These are phyloP conservation scores for Odontamblyopus rebecca DNA, from an alignment of 2,797 vertebrate species.

Conservation along the genomic window DNA sequence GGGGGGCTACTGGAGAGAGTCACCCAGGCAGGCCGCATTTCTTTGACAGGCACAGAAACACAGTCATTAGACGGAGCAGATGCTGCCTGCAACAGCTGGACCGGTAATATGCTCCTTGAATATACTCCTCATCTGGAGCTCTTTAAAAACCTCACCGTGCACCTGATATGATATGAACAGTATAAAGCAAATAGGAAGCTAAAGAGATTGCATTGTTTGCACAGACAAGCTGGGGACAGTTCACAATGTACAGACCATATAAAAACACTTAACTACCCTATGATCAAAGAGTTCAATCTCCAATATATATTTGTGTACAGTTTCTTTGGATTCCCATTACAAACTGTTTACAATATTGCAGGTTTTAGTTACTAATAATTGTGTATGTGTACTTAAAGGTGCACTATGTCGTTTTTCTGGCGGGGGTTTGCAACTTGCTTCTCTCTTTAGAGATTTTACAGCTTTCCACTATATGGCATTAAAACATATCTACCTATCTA, in stretches of 20 bases:
- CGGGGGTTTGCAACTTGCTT: neutral
- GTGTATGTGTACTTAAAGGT: neutral
- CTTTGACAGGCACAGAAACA: constrained; percentile 69
- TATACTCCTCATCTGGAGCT: constrained; percentile 36
- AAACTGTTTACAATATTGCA: neutral
- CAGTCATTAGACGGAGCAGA: constrained; percentile 72
- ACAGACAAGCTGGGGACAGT: constrained; percentile 21
- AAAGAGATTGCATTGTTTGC: constrained; percentile 4
- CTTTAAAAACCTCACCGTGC: constrained; percentile 45
- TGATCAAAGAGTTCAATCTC: constrained; percentile 36
- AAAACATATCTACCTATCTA: neutral
- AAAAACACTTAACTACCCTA: constrained; percentile 24
- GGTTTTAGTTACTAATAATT: neutral
- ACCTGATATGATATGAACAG: constrained; percentile 27
- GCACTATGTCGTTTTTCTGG: neutral
- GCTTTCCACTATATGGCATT: neutral
- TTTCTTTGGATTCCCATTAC: neutral
- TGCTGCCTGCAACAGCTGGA: constrained; percentile 59
- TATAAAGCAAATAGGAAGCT: neutral
- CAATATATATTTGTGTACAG: neutral
- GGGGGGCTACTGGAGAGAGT: constrained; percentile 64
- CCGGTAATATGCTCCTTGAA: constrained; percentile 57
- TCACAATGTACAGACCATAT: constrained; percentile 24
- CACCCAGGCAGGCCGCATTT: constrained; percentile 57
- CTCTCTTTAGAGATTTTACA: neutral